These are phyloP conservation scores for Morelia viridis DNA, from an alignment of 2,797 vertebrate species.

Conservation along the genomic window DNA sequence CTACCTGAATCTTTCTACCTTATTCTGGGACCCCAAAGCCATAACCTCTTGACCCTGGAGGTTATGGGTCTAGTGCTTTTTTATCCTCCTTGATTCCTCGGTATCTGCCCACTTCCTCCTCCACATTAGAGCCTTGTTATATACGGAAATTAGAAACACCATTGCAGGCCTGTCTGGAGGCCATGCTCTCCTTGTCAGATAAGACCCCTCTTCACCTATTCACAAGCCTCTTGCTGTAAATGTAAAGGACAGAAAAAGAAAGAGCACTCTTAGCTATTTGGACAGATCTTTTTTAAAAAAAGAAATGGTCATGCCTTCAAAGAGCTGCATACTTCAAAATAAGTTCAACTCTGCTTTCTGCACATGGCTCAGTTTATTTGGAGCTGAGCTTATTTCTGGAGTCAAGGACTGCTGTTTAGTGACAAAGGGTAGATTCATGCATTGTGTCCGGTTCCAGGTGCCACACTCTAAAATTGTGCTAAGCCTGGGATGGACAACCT, in stretches of 20 bases:
- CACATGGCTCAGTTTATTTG: neutral
- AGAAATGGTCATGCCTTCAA: neutral
- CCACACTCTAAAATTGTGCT: no score
- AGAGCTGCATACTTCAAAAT: neutral
- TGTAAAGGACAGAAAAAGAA: slow-evolving; percentile 43
- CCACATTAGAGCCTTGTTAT: slow-evolving; percentile 75
- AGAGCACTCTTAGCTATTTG: neutral
- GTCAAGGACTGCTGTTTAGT: neutral
- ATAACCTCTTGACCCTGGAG: slow-evolving; percentile 75
- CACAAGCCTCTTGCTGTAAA: slow-evolving; percentile 66
- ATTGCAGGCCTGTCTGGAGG: slow-evolving; percentile 22
- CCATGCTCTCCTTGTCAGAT: slow-evolving; percentile 14
- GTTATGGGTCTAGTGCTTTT: slow-evolving; percentile 75
- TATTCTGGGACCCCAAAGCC: slow-evolving; percentile 66
- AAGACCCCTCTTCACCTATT: slow-evolving; percentile 46
- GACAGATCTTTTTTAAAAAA: no score
- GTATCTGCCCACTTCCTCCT: slow-evolving; percentile 76
- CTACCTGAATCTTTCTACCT: slow-evolving; percentile 80
- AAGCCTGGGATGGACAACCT: no score
- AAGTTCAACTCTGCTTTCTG: neutral
- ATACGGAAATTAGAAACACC: slow-evolving; percentile 84
- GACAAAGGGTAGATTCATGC: neutral
- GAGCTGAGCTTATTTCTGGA: neutral
- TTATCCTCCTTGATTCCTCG: slow-evolving; percentile 75
- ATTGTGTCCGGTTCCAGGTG: neutral